These are phyloP conservation scores for Pipistrellus kuhlii DNA, from an alignment of 2,797 vertebrate species.

Conservation along the genomic window DNA sequence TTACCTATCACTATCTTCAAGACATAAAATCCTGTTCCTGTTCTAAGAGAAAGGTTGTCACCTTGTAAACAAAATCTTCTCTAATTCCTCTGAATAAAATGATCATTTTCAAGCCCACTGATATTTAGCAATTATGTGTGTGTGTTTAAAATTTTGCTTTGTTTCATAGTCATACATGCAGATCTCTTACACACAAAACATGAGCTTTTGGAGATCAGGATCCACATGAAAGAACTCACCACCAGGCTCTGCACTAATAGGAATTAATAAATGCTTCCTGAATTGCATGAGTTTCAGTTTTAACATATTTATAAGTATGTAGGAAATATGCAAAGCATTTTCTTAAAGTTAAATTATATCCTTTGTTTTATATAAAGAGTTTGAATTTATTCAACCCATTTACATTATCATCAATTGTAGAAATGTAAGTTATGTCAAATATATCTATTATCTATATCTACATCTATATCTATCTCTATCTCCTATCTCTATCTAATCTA, in stretches of 20 bases:
- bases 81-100: constrained; percentile 12
- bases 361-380: not conserved
- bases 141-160: not conserved
- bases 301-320: not conserved
- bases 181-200: not conserved
- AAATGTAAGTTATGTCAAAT: not conserved
- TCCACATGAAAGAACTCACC: not conserved
- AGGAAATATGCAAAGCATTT: not conserved
- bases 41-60: not conserved
- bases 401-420: not conserved
- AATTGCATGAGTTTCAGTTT: not conserved
- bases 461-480: too few species aligned
- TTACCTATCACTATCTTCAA: not conserved
- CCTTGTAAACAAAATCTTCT: not conserved
- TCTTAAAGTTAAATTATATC: not conserved
- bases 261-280: not conserved
- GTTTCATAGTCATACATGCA: not conserved
- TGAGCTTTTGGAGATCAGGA: not conserved
- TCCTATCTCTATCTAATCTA: too few species aligned
- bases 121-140: not conserved
- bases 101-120: not conserved
- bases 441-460: not conserved
- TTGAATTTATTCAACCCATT: not conserved
- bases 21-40: not conserved
- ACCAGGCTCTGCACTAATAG: not conserved